Evolutionary conservation across 2,888 invertebrate genomes (phyloP).

Genomic region (Apamea crenata): DNA sequence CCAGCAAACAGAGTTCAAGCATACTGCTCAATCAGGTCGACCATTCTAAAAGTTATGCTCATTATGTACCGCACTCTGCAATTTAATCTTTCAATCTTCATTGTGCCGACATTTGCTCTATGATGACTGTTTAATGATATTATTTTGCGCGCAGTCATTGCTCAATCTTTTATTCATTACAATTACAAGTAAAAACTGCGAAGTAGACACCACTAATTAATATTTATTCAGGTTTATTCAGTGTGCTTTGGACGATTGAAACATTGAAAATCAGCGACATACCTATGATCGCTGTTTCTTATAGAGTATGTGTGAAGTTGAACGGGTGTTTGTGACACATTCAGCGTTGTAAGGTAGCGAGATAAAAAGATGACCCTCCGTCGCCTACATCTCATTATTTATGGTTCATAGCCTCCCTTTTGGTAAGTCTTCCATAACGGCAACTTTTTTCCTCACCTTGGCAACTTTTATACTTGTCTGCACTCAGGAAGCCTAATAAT

Average conservation of each 20-base stretch:
- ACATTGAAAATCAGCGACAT: not conserved
- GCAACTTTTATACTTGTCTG: conserved; percentile 58
- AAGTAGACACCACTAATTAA: conserved; percentile 15
- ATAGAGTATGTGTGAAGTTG: conserved; percentile 48
- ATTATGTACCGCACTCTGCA: conserved; percentile 15
- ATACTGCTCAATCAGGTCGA: conserved; percentile 31
- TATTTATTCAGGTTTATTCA: conserved; percentile 8
- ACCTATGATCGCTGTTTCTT: not conserved
- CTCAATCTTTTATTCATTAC: conserved; percentile 37
- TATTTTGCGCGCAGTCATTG: conserved; percentile 41
- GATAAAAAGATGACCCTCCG: conserved; percentile 79
- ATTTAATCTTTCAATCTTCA: conserved; percentile 43
- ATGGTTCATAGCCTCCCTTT: conserved; percentile 80
- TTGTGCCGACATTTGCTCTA: conserved; percentile 29
- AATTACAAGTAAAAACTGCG: conserved; percentile 30
- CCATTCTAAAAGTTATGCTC: conserved; percentile 22
- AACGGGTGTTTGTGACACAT: conserved; percentile 70
- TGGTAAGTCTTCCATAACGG: conserved; percentile 73
- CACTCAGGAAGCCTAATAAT: conserved; percentile 52
- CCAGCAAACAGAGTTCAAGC: conserved; percentile 11
- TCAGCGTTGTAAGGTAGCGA: conserved; percentile 74
- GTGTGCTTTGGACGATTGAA: conserved; percentile 19
- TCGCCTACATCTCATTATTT: conserved; percentile 78
- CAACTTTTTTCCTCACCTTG: conserved; percentile 59
- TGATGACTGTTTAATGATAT: conserved; percentile 50